Evolutionary conservation across 2,797 vertebrate species (phyloP).

Genomic region (Fratercula arctica): DNA sequence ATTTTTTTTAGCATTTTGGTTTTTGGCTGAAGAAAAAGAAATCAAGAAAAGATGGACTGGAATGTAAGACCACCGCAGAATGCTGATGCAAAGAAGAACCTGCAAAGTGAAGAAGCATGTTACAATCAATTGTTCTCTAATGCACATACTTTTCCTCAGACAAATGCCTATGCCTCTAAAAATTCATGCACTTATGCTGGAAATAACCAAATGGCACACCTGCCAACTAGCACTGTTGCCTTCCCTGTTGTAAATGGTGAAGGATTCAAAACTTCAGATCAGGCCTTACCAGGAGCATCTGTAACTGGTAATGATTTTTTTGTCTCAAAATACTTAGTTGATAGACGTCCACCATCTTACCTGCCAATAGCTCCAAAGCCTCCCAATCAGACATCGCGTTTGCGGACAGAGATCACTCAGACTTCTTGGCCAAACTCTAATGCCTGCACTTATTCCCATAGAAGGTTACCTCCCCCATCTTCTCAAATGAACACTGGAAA

Average conservation of each 20-base stretch:
- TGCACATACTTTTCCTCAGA: conserved; percentile 3
- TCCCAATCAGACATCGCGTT: neutral
- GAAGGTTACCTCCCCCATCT: neutral
- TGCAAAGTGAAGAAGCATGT: conserved; percentile 34
- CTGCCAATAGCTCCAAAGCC: neutral
- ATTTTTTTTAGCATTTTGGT: conserved; percentile 36
- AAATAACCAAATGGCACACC: conserved; percentile 33
- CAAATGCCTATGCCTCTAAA: conserved; percentile 20
- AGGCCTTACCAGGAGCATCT: conserved; percentile 29
- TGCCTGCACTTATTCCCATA: neutral
- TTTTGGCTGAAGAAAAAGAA: conserved; percentile 21
- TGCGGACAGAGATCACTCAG: conserved; percentile 6
- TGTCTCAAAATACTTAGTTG: conserved; percentile 24
- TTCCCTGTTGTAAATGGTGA: conserved; percentile 9
- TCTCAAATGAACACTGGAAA: conserved; percentile 15
- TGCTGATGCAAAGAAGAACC: conserved; percentile 7
- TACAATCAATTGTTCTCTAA: conserved; percentile 39
- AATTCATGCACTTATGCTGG: conserved; percentile 34
- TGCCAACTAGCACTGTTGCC: neutral
- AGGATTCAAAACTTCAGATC: conserved; percentile 25
- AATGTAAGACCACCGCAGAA: conserved; percentile 53
- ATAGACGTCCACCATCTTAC: neutral
- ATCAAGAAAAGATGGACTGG: conserved; percentile 73
- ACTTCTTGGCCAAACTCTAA: conserved; percentile 41
- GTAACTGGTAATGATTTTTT: conserved; percentile 30